Conservation (phyloP, 1,140 invertebrate species). For the Heliconius eleuchia region DNA sequence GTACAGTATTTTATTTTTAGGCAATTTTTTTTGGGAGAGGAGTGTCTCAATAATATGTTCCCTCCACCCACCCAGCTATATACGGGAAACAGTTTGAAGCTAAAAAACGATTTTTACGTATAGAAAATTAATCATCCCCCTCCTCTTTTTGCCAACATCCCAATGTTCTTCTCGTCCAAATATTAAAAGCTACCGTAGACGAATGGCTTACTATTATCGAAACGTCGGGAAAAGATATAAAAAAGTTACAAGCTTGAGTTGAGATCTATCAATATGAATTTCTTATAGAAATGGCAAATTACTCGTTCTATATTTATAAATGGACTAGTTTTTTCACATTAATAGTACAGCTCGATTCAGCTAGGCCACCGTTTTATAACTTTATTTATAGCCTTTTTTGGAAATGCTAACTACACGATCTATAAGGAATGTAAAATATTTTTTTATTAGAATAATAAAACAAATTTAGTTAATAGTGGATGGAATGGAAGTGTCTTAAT, state of each 20-base stretch:
- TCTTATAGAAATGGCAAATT: conserved; percentile 3
- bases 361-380: background rate
- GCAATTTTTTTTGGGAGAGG: no score
- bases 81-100: no score
- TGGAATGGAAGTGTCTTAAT: no score
- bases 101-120: background rate
- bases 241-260: background rate
- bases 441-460: no score
- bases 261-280: conserved; percentile 8
- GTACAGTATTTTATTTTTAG: no score
- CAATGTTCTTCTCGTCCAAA: background rate
- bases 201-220: conserved; percentile 12
- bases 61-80: no score
- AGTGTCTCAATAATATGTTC: no score
- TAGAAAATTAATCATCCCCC: background rate
- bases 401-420: background rate
- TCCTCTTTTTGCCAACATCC: background rate
- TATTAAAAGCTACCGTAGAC: conserved; percentile 9
- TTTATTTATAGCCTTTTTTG: background rate
- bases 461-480: no score
- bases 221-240: background rate
- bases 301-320: conserved; percentile 2
- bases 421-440: no score
- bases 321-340: background rate
- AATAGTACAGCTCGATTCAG: background rate